Conservation (phyloP, 2,797 vertebrate species). For the Sarcoramphus papa region DNA sequence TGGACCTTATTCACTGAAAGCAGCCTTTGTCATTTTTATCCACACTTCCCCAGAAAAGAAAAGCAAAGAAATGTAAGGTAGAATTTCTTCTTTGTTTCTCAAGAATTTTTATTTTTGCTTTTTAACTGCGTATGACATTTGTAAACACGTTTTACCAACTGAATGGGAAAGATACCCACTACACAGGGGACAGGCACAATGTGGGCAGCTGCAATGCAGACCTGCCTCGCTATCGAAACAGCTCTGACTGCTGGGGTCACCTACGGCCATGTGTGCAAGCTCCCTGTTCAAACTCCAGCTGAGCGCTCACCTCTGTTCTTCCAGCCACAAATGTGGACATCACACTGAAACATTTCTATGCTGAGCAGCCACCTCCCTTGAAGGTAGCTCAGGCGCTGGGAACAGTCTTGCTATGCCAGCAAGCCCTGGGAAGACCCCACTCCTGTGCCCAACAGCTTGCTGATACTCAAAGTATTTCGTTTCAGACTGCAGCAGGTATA, state of each 20-base stretch:
- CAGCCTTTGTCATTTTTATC: background rate
- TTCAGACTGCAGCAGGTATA: background rate
- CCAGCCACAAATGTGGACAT: background rate
- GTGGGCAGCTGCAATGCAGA: background rate
- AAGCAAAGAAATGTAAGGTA: background rate
- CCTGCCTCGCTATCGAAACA: background rate
- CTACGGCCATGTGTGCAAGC: background rate
- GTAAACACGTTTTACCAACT: background rate
- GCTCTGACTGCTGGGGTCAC: background rate
- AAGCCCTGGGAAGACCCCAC: background rate
- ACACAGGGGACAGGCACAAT: background rate
- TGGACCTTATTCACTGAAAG: background rate
- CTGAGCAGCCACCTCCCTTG: background rate
- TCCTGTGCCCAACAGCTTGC: background rate
- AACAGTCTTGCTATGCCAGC: background rate
- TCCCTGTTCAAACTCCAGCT: background rate
- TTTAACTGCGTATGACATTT: background rate
- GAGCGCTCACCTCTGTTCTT: background rate
- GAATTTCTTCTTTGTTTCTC: background rate
- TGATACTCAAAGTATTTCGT: background rate
- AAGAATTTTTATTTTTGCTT: background rate
- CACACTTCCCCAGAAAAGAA: background rate
- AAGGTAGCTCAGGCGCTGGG: background rate
- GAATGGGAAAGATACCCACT: background rate
- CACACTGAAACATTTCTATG: background rate